Evolutionary conservation across 2,797 vertebrate genomes (phyloP).

Genomic region (Hephaestus fuliginosus): DNA sequence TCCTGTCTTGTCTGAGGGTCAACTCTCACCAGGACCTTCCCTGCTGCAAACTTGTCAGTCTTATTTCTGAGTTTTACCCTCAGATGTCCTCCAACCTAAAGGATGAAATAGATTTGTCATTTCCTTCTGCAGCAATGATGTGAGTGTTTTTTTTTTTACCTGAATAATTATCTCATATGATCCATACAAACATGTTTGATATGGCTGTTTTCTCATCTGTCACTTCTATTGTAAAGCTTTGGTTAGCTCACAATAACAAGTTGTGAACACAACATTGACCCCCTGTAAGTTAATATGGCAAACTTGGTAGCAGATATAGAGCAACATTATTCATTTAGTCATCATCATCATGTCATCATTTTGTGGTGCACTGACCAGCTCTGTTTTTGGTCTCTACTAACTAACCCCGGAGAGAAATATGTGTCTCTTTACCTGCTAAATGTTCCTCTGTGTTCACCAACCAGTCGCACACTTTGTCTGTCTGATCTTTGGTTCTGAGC

Average conservation of each 20-base stretch:
- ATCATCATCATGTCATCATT: too few relatives aligned
- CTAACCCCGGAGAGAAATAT: neutral
- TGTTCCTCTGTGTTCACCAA: neutral
- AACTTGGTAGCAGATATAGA: neutral
- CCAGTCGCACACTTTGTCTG: neutral
- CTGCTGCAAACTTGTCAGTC: neutral
- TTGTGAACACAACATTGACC: neutral
- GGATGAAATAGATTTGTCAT: neutral
- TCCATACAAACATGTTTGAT: neutral
- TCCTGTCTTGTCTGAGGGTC: conserved; percentile 13
- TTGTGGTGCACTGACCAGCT: too few relatives aligned
- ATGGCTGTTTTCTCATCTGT: neutral
- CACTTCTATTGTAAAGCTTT: neutral
- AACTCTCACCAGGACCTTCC: conserved; percentile 17
- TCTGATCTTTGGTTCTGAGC: neutral
- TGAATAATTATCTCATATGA: neutral
- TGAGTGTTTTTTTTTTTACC: neutral
- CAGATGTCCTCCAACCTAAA: neutral
- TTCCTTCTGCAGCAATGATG: neutral
- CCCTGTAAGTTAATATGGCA: neutral
- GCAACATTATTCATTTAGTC: neutral
- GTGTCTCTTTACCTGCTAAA: neutral
- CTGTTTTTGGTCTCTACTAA: neutral
- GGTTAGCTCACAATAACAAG: neutral
- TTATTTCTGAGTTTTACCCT: neutral